Base-by-base conservation (phyloP, 35 echinoderm and acorn worm genomes). In the Amphiura filiformis region DNA sequence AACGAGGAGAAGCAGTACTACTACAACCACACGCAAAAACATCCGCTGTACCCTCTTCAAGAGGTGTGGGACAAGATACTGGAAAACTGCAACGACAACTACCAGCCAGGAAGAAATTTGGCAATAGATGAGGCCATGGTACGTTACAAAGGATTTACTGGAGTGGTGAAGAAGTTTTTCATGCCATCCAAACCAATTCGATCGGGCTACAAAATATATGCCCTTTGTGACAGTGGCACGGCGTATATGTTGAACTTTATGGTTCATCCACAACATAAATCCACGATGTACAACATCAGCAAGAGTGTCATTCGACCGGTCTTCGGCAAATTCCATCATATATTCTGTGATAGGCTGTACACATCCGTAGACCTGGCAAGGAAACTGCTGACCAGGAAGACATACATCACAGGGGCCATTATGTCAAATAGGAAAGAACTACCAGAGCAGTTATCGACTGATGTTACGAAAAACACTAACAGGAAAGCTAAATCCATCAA, bases 91-190 rank as follows among this genome's bases (percentile, higher is more conserved):
- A 31, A 14, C 0, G 5, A 14, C 0, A 33, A 80, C 14, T 86
- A 75, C 38, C 57, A 81, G 14, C 77, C 78, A 13, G 22, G 1
- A 12, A 37, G 65, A 32, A 34, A 92, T 12, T 37, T 92, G 49
- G 36, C 84, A 5, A 64, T 75, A 23, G 90, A 92, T 76, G 90
- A 92, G 32, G 84, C 90, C 12, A 92, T 86, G 84, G 38, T 92
- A 0, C 28, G n/a, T n/a, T 90, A 80, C 7, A 79, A 32, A 33
- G 86, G 76, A 3, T 90, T 78, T 33, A 52, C 35, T 38, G 81
- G 33, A 0, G 35, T 17, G 23, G 77, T 84, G 38, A 28, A 37
- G 32, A 84, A 84, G 26, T 86, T 92, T 81, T 64, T 57, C 22
- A 80, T 86, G 34, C 41, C 42, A n/a, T 41, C 39, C 13, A 80